Base-by-base conservation (phyloP, 2,888 invertebrate genomes). In the Cryptus viduatorius region DNA sequence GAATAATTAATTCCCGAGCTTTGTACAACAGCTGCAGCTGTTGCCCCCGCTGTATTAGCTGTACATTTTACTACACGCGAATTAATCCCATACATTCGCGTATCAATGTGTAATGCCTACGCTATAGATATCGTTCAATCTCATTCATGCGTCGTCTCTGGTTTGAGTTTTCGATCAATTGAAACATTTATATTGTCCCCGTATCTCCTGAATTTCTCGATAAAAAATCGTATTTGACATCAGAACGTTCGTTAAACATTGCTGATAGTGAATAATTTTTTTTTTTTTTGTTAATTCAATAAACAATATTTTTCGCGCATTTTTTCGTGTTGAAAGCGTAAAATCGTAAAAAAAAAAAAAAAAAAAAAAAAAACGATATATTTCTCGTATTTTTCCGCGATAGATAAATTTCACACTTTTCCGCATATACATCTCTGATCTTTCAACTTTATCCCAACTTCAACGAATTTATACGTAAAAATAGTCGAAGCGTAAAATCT, bases 1-100 rank as follows among this genome's bases (percentile, higher is more conserved):
- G 76, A 83, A 76, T 83, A 83, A 83, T 83, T 83, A 65, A 83
- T 83, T 83, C 53, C 29, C 16, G 53, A 83, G 79, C 69, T 76
- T 76, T 76, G 79, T 79, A 59, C 76, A 76, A 77, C 76, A 14
- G 19, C 59, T 67, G 76, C 83, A 79, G 83, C 79, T 77, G 79
- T 65, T 83, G 19, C 50, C 44, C 59, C 50, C 37, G 56, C 56
- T 56, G 67, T 71, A 65, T 79, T 75, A 76, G 65, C 64, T 50
- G 44, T 67, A 24, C 46, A 48, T 46, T 50, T 78, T 14, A 67
- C 64, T 48, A 73, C 59, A 73, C 67, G 37, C 31, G 59, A 68
- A 59, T 68, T 73, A 67, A 78, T 78, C 68, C 65, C 42, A 61
- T 53, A 68, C 29, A 50, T 61, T 37, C 61, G 59, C 24, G 19